These are phyloP conservation scores for Hemitrygon akajei DNA, from an alignment of 2,797 vertebrate genomes.

Conservation along the genomic window DNA sequence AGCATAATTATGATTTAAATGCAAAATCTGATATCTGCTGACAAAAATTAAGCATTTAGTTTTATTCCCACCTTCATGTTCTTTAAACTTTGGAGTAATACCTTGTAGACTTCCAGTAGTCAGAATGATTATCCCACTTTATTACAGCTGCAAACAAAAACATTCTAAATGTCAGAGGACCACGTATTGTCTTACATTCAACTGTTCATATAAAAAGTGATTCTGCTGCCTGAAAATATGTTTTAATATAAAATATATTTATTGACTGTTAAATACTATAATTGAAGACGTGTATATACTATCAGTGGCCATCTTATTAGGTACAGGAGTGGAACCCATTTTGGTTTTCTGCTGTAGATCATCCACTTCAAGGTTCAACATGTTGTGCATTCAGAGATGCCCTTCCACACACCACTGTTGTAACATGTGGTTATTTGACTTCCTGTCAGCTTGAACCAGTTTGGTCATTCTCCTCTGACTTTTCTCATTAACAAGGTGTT, in stretches of 20 bases:
- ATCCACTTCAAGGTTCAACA: too few relatives aligned
- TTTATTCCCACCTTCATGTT: not conserved
- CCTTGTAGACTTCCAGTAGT: not conserved
- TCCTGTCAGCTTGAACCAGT: too few relatives aligned
- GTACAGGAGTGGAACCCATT: too few relatives aligned
- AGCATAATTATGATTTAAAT: not conserved
- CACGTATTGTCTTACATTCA: conserved; percentile 14
- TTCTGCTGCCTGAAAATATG: conserved; percentile 21
- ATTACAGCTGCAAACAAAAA: not conserved
- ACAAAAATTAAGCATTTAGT: not conserved
- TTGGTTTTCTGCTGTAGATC: too few relatives aligned
- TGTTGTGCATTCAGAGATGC: too few relatives aligned
- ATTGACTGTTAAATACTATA: conserved; percentile 30
- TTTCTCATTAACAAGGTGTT: too few relatives aligned
- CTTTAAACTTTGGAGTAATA: not conserved
- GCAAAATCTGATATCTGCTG: not conserved
- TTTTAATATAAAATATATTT: conserved; percentile 36
- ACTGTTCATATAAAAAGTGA: not conserved
- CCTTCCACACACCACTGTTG: too few relatives aligned
- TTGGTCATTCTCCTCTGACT: too few relatives aligned
- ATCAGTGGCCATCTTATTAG: too few relatives aligned
- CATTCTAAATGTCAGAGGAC: not conserved
- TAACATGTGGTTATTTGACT: too few relatives aligned
- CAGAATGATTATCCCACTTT: not conserved
- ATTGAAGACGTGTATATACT: not conserved